phyloP scores from a whole-genome alignment of 2,113 vertebrate species.

The Sarotherodon lohbergeri region DNA sequence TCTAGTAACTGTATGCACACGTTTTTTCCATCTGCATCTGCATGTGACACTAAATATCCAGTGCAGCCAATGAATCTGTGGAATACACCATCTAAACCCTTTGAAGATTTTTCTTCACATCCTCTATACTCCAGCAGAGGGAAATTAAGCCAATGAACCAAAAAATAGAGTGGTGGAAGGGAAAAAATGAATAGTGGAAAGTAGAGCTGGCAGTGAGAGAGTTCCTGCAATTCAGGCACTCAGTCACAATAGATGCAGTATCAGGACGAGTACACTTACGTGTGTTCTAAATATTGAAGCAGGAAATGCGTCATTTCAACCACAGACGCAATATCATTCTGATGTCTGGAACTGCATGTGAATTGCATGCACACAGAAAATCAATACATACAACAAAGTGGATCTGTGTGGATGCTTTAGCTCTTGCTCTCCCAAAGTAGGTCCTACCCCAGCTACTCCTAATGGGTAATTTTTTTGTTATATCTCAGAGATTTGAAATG shows the following conservation, averaged over 20 bases:
- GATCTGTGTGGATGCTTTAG: neutral
- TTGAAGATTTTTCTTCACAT: constrained; percentile 27
- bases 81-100: neutral
- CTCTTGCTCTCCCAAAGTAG: neutral
- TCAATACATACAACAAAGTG: constrained; percentile 1
- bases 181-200: neutral
- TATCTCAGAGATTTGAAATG: neutral
- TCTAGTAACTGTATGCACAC: neutral
- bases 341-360: constrained; percentile 20
- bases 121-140: neutral
- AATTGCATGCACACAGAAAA: neutral
- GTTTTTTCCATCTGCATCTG: neutral
- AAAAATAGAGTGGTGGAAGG: neutral
- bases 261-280: neutral
- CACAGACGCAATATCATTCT: neutral
- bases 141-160: constrained; percentile 30
- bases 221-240: neutral
- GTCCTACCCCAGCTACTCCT: neutral
- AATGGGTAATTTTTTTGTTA: neutral
- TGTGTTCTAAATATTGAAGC: neutral
- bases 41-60: neutral
- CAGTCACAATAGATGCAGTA: neutral
- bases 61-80: neutral
- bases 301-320: neutral
- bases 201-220: neutral